phyloP scores from a whole-genome alignment of 2,113 vertebrate species.

The Mus spicilegus region DNA sequence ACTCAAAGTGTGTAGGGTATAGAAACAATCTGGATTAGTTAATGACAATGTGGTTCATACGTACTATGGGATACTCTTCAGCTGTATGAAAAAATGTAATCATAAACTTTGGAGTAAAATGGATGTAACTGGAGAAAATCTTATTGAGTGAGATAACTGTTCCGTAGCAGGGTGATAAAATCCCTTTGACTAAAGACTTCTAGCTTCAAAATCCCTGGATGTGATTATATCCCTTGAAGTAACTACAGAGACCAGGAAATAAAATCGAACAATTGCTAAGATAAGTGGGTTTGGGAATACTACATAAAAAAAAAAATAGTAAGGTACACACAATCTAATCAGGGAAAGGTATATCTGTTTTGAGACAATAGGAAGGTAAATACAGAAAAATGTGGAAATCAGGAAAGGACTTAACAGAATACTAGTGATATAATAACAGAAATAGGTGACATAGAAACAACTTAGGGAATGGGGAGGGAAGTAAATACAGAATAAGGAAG shows the following conservation, averaged over 20 bases:
- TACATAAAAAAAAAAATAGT: not conserved
- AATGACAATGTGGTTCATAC: not conserved
- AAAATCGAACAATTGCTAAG: not conserved
- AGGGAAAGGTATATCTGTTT: not conserved
- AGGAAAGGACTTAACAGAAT: not conserved
- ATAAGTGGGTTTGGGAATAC: not conserved
- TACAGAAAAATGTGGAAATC: not conserved
- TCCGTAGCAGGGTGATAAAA: not conserved
- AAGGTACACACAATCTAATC: not conserved
- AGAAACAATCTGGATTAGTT: not conserved
- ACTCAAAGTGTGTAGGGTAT: not conserved
- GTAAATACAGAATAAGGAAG: not conserved
- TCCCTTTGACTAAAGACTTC: not conserved
- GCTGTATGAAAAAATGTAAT: not conserved
- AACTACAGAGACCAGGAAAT: not conserved
- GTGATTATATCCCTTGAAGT: not conserved
- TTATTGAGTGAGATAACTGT: not conserved
- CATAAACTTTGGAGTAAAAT: not conserved
- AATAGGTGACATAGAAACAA: not conserved
- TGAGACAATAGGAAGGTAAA: not conserved
- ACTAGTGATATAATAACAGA: not conserved
- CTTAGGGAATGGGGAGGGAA: not conserved
- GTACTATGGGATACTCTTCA: not conserved
- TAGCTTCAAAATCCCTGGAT: not conserved
- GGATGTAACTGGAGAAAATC: not conserved